Base-by-base conservation (phyloP, 2,888 invertebrate genomes). In the Drosophila austrosaltans region DNA sequence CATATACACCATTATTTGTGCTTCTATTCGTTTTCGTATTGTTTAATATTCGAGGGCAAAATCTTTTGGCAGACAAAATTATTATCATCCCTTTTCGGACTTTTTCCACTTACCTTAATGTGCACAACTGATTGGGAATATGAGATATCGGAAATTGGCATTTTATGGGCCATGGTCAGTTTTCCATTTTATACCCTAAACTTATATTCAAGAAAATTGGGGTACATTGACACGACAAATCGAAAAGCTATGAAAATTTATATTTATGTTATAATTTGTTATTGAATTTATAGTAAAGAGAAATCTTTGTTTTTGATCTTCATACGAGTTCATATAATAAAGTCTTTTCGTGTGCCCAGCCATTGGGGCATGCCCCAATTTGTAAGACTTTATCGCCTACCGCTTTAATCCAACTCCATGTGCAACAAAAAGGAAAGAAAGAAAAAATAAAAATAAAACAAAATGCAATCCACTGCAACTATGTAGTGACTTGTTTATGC, bases 71-170 rank as follows among this genome's bases (percentile, higher is more conserved):
- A 53, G 40, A 53, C 42, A 58, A 63, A 53, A 69, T 62, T 67
- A 63, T 68, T 71, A 40, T 70, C 66, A 61, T 32, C 62, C 61
- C 53, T 40, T 48, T 25, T 5, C 59, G 16, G 69, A 75, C 76
- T 69, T 25, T 76, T 70, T 73, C 87, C 91, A 91, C 91, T 87
- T 91, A 90, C 91, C 90, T 91, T 91, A 91, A 91, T 91, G 90
- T 85, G 80, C 82, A 73, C 72, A 86, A 81, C 90, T 91, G 91
- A 91, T 91, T 91, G 91, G 48, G 90, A 91, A 91, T 91, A 91
- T 90, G 90, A 57, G 56, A 91, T 91, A 90, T 84, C 76, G 48
- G 83, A 82, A 85, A 81, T 82, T 74, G 79, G 77, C 75, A 80
- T 78, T 84, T 82, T 87, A 78, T 82, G 81, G 77, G 63, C 63